A percentile compares a stretch with the other conserved stretches of the same genome.
Evolutionary conservation across 1,140 invertebrate genomes (phyloP).

Genomic region (Eumeta japonica): DNA sequence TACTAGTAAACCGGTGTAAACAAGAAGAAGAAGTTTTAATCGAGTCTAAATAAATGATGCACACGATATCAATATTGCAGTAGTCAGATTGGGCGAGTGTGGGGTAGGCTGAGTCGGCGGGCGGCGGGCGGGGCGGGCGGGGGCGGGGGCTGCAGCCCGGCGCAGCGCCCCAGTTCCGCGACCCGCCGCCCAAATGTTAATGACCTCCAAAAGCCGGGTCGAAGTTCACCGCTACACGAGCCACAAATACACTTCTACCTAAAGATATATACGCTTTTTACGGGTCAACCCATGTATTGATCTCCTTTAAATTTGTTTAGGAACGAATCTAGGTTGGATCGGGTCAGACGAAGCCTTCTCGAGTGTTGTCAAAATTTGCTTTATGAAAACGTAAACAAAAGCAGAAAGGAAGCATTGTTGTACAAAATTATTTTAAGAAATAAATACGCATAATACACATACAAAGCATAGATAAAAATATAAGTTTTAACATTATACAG

Average conservation of each 20-base stretch:
- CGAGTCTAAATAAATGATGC: too few species aligned
- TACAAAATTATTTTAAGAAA: too few species aligned
- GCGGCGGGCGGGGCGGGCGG: conserved; percentile 17
- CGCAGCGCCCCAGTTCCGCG: conserved; percentile 43
- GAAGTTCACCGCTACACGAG: conserved; percentile 54
- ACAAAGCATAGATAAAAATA: conserved; percentile 3
- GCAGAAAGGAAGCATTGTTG: too few species aligned
- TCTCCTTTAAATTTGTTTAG: conserved; percentile 26
- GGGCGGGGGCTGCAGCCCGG: conserved; percentile 40
- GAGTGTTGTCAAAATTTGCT: too few species aligned
- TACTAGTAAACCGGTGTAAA: too few species aligned
- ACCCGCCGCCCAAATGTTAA: conserved; percentile 49
- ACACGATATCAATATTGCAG: too few species aligned
- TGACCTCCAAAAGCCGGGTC: conserved; percentile 56
- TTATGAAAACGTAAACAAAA: not conserved
- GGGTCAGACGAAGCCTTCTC: not conserved
- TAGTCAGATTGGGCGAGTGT: too few species aligned
- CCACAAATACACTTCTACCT: conserved; percentile 35
- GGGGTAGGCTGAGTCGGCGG: not conserved
- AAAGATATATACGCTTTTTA: conserved; percentile 35
- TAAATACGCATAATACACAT: not conserved
- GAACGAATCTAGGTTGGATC: conserved; percentile 40
- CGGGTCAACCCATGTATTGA: conserved; percentile 48
- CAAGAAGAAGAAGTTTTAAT: too few species aligned
- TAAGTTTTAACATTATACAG: conserved; percentile 1